Evolutionary conservation across 2,797 vertebrate species (phyloP), one percentile per base, ranked within the genome.

Genomic region (Gastrophryne carolinensis): DNA sequence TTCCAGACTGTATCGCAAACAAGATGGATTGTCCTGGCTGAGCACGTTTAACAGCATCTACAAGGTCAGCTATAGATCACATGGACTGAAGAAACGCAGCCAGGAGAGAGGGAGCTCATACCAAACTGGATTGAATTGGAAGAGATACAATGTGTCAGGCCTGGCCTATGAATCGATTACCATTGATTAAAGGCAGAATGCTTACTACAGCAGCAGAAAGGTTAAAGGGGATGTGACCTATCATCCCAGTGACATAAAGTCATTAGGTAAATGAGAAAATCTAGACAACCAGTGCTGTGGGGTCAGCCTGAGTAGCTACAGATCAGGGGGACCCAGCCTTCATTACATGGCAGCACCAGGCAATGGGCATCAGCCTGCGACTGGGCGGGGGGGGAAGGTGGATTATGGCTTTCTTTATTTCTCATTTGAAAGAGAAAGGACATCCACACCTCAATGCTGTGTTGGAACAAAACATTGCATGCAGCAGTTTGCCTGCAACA

Each of bases 191-290:
- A 80, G 82, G 50, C n/a, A 81, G 88, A 88, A 90, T 90, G 91
- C 91, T 92, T 89, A 91, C 89, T 86, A 85, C 89, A 89, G 89
- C 87, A 85, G 81, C 80, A 78, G 84, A 88, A 89, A 90, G 90
- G 89, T 89, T 89, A 90, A 90, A 87, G 89, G 88, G 87, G 86
- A 87, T 86, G 86, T 90, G 90, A 90, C 87, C 89, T 86, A 86
- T 84, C 84, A 86, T 85, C 79, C 85, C 84, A 86, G 87, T 88
- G 89, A 89, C 90, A 90, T 82, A 89, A 89, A 91, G 90, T 91
- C 90, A 88, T 91, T 91, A 90, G 88, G 88, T 88, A 91, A 91
- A 90, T 90, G 90, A 91, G 87, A 87, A 85, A 87, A 86, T 89
- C 84, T 89, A 84, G 83, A 66, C 84, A 81, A 84, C 82, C 80